Conservation (phyloP, 2,888 invertebrate genomes). For the Microdon myrmicae region DNA sequence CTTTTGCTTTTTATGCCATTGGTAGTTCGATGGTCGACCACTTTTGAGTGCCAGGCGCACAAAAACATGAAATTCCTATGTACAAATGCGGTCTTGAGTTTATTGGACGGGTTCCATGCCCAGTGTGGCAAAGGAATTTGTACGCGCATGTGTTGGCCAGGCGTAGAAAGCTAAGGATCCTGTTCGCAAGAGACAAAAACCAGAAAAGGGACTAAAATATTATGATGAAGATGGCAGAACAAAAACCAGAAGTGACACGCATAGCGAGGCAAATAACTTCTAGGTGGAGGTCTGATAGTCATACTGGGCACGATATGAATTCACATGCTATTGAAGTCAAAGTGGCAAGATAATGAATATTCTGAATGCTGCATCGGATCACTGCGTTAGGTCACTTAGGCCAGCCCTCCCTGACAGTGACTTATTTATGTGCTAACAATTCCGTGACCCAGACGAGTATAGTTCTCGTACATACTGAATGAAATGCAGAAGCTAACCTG, state of each 20-base stretch:
- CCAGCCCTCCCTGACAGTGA: no score
- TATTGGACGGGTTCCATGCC: conserved; percentile 44
- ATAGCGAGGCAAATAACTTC: no score
- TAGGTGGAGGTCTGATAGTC: no score
- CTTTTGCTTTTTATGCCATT: conserved; percentile 4
- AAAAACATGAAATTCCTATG: conserved; percentile 47
- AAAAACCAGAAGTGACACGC: conserved; percentile 1
- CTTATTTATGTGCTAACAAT: no score
- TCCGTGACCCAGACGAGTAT: no score
- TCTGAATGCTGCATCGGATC: no score
- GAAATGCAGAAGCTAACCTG: no score
- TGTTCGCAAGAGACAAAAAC: not conserved
- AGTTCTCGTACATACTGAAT: no score
- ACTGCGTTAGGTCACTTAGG: no score
- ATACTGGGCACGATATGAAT: no score
- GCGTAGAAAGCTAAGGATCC: not conserved
- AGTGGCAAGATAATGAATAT: no score
- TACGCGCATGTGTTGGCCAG: conserved; percentile 12
- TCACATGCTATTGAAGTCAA: no score
- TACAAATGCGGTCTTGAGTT: conserved; percentile 40
- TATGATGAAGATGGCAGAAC: conserved; percentile 34
- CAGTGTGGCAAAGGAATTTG: conserved; percentile 34
- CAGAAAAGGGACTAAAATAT: not conserved
- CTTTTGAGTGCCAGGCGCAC: conserved; percentile 10
- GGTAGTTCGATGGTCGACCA: conserved; percentile 1